Evolutionary conservation across 2,113 vertebrate species (phyloP).

Genomic region (Pachycephala philippinensis): DNA sequence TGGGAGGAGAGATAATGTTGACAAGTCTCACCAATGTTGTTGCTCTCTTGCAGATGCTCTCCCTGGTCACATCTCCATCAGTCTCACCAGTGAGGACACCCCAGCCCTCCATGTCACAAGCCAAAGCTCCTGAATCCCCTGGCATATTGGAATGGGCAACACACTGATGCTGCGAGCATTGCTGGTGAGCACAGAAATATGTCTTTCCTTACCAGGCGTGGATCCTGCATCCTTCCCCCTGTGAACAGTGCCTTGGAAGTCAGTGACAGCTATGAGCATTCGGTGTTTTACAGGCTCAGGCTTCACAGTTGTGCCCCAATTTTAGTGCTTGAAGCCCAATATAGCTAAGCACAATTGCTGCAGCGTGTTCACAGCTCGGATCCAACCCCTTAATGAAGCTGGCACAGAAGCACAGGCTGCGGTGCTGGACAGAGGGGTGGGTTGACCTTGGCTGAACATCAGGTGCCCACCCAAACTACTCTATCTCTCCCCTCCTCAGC

Average conservation of each 20-base stretch:
- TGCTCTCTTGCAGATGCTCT: background rate
- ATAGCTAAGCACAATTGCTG: background rate
- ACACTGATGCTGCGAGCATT: too few species aligned
- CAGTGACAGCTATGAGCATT: background rate
- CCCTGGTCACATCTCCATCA: background rate
- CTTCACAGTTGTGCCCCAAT: background rate
- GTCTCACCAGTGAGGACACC: background rate
- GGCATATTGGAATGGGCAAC: background rate
- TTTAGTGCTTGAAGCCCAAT: background rate
- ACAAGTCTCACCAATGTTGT: background rate
- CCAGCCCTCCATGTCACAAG: background rate
- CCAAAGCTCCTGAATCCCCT: background rate
- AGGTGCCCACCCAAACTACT: background rate
- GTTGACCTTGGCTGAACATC: background rate
- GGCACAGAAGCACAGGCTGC: background rate
- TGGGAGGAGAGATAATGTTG: background rate
- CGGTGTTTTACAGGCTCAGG: background rate
- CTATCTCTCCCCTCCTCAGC: background rate
- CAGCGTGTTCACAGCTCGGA: rapidly evolving
- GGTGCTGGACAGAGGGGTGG: background rate
- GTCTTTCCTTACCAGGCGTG: background rate
- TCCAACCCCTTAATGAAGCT: rapidly evolving
- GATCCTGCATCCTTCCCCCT: background rate
- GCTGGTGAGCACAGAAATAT: background rate
- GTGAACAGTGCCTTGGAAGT: background rate